phyloP scores from a whole-genome alignment of 2,888 invertebrate species.

The Capitulum mitella region DNA sequence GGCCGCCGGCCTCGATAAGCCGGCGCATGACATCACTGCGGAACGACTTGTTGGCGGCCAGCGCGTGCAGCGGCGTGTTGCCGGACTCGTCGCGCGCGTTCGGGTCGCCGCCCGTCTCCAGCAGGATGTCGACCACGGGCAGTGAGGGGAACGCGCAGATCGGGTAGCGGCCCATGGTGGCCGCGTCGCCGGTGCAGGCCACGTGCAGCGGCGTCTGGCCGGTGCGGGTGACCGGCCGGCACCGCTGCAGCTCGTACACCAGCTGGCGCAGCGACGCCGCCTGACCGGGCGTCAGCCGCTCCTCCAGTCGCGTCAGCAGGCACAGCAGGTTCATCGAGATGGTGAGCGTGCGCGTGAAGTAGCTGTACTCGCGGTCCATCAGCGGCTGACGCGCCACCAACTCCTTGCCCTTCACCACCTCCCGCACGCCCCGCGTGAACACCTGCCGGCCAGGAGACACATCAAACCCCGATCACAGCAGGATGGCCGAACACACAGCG shows the following conservation, averaged over 20 bases:
- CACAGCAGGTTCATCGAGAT: slow-evolving; percentile 78
- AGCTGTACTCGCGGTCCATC: slow-evolving; percentile 59
- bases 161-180: slow-evolving; percentile 57
- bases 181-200: slow-evolving; percentile 70
- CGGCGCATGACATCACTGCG: slow-evolving; percentile 62
- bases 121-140: slow-evolving; percentile 62
- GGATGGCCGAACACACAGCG: no score
- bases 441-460: slow-evolving; percentile 45
- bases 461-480: no score
- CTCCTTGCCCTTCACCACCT: slow-evolving; percentile 20
- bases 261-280: slow-evolving; percentile 54
- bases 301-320: slow-evolving; percentile 56
- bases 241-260: slow-evolving; percentile 67
- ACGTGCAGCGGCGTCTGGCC: slow-evolving; percentile 55
- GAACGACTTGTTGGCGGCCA: slow-evolving; percentile 61
- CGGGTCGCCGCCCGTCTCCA: slow-evolving; percentile 49
- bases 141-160: slow-evolving; percentile 63
- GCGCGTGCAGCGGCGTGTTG: slow-evolving; percentile 80
- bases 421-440: slow-evolving; percentile 25
- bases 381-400: slow-evolving; percentile 26
- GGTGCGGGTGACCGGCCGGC: slow-evolving; percentile 51
- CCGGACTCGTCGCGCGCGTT: slow-evolving; percentile 71
- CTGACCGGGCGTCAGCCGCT: slow-evolving; percentile 40
- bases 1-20: slow-evolving; percentile 71
- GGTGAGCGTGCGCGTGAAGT: slow-evolving; percentile 73